Evolutionary conservation across 1,140 invertebrate species (phyloP).

Genomic region (Drosophila takahashii): DNA sequence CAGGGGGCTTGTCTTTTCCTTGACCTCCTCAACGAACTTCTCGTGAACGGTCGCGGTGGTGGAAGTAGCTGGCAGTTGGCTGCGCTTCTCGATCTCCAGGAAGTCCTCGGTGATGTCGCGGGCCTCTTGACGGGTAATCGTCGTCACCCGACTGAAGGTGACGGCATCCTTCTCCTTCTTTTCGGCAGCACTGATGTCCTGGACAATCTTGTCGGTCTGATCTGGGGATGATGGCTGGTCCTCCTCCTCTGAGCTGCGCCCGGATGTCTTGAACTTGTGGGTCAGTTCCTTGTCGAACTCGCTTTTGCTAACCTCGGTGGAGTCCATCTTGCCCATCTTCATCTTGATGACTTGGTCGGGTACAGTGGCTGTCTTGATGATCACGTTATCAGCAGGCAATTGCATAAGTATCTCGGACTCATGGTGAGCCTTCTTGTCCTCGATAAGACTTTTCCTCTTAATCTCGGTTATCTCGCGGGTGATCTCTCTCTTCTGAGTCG

Average conservation of each 20-base stretch:
- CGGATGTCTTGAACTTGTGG: slow-evolving; percentile 78
- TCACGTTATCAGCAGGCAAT: slow-evolving; percentile 82
- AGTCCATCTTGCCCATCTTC: slow-evolving; percentile 83
- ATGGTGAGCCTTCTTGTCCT: slow-evolving; percentile 87
- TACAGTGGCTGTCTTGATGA: slow-evolving; percentile 77
- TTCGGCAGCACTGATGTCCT: slow-evolving; percentile 73
- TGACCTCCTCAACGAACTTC: slow-evolving; percentile 77
- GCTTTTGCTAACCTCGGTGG: slow-evolving; percentile 74
- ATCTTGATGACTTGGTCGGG: slow-evolving; percentile 84
- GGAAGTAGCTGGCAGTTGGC: slow-evolving; percentile 57
- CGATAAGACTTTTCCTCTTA: slow-evolving; percentile 87
- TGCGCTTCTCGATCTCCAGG: slow-evolving; percentile 75
- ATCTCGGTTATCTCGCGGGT: slow-evolving; percentile 89
- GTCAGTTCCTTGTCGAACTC: slow-evolving; percentile 84
- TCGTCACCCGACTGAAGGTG: slow-evolving; percentile 49
- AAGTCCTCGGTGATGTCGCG: slow-evolving; percentile 79
- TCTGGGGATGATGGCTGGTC: slow-evolving; percentile 48
- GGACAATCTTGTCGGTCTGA: slow-evolving; percentile 71
- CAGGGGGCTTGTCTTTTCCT: slow-evolving; percentile 70
- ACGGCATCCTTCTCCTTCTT: slow-evolving; percentile 63
- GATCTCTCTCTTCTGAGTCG: slow-evolving; percentile 89
- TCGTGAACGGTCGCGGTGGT: slow-evolving; percentile 63
- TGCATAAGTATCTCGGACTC: slow-evolving; percentile 85
- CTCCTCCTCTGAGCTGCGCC: slow-evolving; percentile 80
- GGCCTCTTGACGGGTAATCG: slow-evolving; percentile 72